Base-by-base conservation (phyloP, 2,113 vertebrate genomes). In the Silurus asotus region DNA sequence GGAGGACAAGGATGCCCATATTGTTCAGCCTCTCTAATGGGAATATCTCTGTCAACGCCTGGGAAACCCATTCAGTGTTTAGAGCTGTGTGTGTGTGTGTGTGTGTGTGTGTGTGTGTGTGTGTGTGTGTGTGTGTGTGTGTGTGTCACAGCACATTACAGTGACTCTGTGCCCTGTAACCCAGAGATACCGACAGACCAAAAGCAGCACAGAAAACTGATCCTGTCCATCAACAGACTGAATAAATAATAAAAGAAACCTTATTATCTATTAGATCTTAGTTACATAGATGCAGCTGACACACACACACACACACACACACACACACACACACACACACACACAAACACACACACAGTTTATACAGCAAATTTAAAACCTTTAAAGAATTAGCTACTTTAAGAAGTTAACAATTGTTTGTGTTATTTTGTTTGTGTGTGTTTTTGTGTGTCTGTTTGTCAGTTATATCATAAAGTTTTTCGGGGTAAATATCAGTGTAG, bases 1-100 rank as follows among this genome's bases (percentile, higher is more conserved):
- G 83, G 65, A 82, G 74, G 85, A 90, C 6, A 69, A 64, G 51
- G 92, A 91, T 89, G 89, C 86, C 86, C 28, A 74, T 88, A 77
- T 88, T 93, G 89, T 91, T 84, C 82, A 81, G 58, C 85, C 87
- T 87, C 56, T 20, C 90, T 90, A 86, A 91, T 89, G 80, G 89
- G 89, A 90, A 90, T 90, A 89, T 88, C 77, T 90, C 85, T 81
- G 87, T 86, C 85, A 89, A 90, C 75, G 87, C 84, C 87, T 80
- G 87, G 90, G 90, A 89, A 92, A 48, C 53, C 9, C 1, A 79
- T 77, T 91, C 83, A 91, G 89, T 61, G 5, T 61, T 48, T 80
- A 23, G 56, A 79, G 25, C 25, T 74, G 45, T 74, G 70, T 72
- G 37, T 72, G 25, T 19, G 65, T 69, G 25, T 69, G 65, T 69